These are phyloP conservation scores for Drosophila tropicalis DNA, from an alignment of 1,140 invertebrate genomes.

Conservation along the genomic window DNA sequence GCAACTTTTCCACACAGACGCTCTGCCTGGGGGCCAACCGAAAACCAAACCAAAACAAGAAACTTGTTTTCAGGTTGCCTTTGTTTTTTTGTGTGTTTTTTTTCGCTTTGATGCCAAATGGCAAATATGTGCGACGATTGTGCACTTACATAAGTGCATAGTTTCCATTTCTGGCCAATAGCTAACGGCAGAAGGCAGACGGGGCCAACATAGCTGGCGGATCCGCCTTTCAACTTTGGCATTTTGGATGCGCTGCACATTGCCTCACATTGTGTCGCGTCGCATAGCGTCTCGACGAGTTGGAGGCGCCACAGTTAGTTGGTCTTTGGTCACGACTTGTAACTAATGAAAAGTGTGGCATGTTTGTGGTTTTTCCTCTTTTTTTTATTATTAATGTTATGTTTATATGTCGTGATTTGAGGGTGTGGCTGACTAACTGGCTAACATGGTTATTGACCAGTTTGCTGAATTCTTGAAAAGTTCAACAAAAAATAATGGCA, in stretches of 20 bases:
- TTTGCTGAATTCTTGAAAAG: conserved; percentile 8
- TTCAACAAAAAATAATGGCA: conserved; percentile 1
- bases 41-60: conserved; percentile 64
- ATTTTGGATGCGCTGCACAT: conserved; percentile 56
- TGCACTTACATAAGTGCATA: conserved; percentile 66
- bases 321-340: conserved; percentile 2
- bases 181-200: conserved; percentile 47
- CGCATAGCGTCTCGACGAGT: conserved; percentile 13
- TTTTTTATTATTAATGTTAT: not conserved
- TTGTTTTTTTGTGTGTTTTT: conserved; percentile 34
- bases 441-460: conserved; percentile 2
- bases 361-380: conserved; percentile 3
- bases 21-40: conserved; percentile 27
- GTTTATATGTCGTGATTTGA: conserved; percentile 3
- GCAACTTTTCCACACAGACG: conserved; percentile 61
- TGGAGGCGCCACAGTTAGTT: conserved; percentile 7
- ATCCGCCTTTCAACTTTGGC: conserved; percentile 70
- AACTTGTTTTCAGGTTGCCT: conserved; percentile 59
- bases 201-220: conserved; percentile 27
- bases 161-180: conserved; percentile 3
- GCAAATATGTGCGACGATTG: conserved; percentile 51
- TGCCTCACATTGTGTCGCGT: conserved; percentile 28
- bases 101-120: conserved; percentile 51
- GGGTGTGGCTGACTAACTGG: conserved; percentile 5
- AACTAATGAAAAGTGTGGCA: conserved; percentile 14